phyloP scores from a whole-genome alignment of 2,888 invertebrate genomes.

The Ichneumon xanthorius region DNA sequence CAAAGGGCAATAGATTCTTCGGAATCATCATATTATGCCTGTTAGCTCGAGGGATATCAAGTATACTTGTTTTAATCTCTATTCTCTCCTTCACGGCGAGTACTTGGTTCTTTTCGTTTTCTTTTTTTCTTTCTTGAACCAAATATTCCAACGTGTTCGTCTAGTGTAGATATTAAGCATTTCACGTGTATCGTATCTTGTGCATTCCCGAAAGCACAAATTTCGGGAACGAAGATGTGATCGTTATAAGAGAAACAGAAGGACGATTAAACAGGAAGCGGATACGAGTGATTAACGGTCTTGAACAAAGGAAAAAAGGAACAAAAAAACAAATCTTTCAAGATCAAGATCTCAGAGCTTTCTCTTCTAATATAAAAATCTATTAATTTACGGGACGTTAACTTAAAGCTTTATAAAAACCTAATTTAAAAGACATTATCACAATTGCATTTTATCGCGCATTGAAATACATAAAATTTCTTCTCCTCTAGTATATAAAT shows the following conservation, averaged over 20 bases:
- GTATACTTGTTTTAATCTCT: slow-evolving; percentile 32
- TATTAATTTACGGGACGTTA: slow-evolving; percentile 59
- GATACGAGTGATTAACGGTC: slow-evolving; percentile 33
- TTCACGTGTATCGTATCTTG: slow-evolving; percentile 48
- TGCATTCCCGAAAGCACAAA: slow-evolving; percentile 56
- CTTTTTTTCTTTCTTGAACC: slow-evolving; percentile 26
- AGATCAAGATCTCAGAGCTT: slow-evolving; percentile 41
- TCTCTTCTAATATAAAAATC: slow-evolving; percentile 52
- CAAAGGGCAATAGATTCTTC: slow-evolving; percentile 22
- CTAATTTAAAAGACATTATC: slow-evolving; percentile 71
- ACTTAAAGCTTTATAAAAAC: slow-evolving; percentile 70
- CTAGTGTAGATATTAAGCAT: slow-evolving; percentile 59
- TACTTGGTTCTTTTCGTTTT: slow-evolving; percentile 13
- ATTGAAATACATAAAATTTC: slow-evolving; percentile 66
- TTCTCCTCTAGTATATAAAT: slow-evolving; percentile 41
- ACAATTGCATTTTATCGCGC: slow-evolving; percentile 70
- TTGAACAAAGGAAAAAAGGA: slow-evolving; percentile 13
- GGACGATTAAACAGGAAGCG: slow-evolving; percentile 32
- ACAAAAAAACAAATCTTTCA: slow-evolving; percentile 24
- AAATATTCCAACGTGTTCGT: slow-evolving; percentile 36
- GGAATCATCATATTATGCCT: slow-evolving; percentile 51
- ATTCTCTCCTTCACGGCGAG: slow-evolving; percentile 24
- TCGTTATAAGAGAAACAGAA: slow-evolving; percentile 47
- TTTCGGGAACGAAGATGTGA: slow-evolving; percentile 32
- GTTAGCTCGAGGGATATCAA: slow-evolving; percentile 42